These are phyloP conservation scores for Cheilosia vernalis DNA, from an alignment of 2,888 invertebrate genomes.

Conservation along the genomic window DNA sequence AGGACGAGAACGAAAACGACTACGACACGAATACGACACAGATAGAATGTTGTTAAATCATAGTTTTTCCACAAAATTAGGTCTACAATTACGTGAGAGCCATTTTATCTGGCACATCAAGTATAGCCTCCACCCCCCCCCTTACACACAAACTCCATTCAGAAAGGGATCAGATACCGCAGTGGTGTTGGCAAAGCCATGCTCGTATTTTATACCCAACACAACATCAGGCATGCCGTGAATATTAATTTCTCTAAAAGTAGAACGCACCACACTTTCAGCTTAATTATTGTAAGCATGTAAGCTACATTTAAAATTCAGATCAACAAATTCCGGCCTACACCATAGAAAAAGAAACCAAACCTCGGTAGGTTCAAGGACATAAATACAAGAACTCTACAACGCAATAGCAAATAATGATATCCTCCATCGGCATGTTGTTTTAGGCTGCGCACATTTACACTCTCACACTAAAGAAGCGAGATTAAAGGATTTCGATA, in stretches of 20 bases:
- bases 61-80: constrained; percentile 66
- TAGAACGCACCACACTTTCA: constrained; percentile 35
- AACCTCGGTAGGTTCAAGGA: constrained; percentile 22
- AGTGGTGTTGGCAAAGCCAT: background rate
- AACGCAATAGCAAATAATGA: constrained; percentile 7
- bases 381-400: constrained; percentile 9
- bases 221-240: constrained; percentile 43
- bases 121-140: background rate
- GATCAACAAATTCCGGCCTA: constrained; percentile 31
- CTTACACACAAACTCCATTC: constrained; percentile 4
- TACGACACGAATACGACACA: background rate
- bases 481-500: constrained; percentile 14
- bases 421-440: background rate
- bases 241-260: constrained; percentile 54
- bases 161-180: constrained; percentile 21
- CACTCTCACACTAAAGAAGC: background rate
- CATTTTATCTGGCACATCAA: constrained; percentile 35
- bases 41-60: constrained; percentile 53
- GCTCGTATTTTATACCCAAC: background rate
- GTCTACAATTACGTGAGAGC: constrained; percentile 65
- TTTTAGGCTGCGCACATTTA: background rate
- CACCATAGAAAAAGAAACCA: background rate
- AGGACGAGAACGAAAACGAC: background rate
- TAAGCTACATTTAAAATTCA: constrained; percentile 41
- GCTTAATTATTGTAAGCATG: constrained; percentile 56